Evolutionary conservation across 2,113 vertebrate species (phyloP).

Genomic region (Herpailurus yagouaroundi): DNA sequence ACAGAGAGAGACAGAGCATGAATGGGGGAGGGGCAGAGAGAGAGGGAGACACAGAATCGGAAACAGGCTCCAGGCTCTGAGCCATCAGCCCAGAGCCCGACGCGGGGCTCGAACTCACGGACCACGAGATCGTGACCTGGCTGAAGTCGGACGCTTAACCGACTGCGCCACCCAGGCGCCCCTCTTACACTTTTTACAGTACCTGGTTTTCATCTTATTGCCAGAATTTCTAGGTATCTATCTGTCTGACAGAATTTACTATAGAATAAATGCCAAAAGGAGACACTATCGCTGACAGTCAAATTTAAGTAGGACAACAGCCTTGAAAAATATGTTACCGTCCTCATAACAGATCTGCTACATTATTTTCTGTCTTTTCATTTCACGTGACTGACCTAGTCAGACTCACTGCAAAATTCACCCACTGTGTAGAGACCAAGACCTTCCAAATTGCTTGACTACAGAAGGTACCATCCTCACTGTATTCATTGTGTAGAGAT

Average conservation of each 20-base stretch:
- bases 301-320: background rate
- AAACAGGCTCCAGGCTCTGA: no score
- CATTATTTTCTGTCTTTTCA: conserved; percentile 20
- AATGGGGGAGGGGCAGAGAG: no score
- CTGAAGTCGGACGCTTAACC: no score
- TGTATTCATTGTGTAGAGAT: background rate
- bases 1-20: no score
- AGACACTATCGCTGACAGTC: background rate
- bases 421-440: background rate
- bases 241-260: background rate
- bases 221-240: background rate
- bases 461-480: background rate
- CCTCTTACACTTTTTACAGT: background rate
- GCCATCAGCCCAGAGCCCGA: no score
- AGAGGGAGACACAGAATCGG: no score
- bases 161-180: no score
- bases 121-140: no score
- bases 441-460: background rate
- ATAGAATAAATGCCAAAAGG: background rate
- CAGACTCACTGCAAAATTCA: background rate
- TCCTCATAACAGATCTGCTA: background rate
- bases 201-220: background rate
- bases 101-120: no score
- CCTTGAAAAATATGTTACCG: background rate
- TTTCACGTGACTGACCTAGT: background rate